Conservation (phyloP, 1,140 invertebrate genomes). For the Sycophila sp. region DNA sequence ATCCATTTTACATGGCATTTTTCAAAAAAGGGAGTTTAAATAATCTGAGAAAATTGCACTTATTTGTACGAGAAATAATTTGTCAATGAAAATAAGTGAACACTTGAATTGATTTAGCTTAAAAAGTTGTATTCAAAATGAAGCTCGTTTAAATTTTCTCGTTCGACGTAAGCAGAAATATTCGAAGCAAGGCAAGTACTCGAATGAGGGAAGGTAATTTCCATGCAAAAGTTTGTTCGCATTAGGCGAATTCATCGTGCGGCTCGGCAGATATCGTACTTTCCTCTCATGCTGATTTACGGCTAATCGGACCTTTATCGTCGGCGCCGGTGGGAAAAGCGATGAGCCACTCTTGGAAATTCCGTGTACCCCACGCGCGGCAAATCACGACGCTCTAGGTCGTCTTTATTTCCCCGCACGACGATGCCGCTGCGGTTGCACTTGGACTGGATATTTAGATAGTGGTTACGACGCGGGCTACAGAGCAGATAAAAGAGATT, state of each 20-base stretch:
- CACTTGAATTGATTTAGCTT: no score
- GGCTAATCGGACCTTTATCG: slow-evolving; percentile 26
- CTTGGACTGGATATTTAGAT: neutral
- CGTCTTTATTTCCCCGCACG: neutral
- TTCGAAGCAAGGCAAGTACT: neutral
- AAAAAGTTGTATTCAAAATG: no score
- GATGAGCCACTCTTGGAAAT: slow-evolving; percentile 18
- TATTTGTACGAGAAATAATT: no score
- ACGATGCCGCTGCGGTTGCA: neutral
- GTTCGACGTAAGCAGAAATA: no score
- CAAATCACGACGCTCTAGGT: neutral
- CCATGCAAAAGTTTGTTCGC: slow-evolving; percentile 8
- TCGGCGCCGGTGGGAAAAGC: slow-evolving; percentile 33
- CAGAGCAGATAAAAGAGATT: no score
- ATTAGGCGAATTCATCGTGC: neutral
- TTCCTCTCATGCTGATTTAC: slow-evolving; percentile 22
- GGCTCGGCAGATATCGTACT: no score
- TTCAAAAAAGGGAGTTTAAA: no score
- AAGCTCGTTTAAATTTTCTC: no score
- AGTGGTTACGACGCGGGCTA: neutral
- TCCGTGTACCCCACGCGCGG: neutral
- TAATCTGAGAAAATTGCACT: no score
- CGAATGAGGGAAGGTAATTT: neutral
- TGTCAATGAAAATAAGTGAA: no score
- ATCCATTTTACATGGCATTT: no score